Evolutionary conservation across 2,113 vertebrate species (phyloP), one percentile per base, ranked within the genome.

Genomic region (Percina caprodes): DNA sequence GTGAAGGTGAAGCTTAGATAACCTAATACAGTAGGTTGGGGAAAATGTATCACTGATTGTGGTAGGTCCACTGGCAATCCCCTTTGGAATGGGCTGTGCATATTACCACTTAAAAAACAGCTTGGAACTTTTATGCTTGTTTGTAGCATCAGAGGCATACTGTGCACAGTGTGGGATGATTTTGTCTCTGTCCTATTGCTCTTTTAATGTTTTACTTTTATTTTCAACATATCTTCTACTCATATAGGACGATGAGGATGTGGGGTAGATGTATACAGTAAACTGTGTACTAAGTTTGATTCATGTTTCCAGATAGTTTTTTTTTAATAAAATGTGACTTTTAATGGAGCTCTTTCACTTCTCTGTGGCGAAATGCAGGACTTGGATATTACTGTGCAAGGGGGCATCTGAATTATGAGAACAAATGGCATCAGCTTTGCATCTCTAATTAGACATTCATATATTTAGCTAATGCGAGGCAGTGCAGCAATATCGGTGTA

Each of bases 371-470:
- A 35, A 54, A 48, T 56, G 6, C 69, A 75, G 70, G 49, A 21
- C 14, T 56, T 26, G n/a, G 30, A 30, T n/a, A 26, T 59, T 60
- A 19, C 49, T 80, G 69, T 60, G 54, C 48, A 35, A 16, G 42
- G 16, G 33, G 26, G 52, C 39, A 52, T 87, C 63, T 77, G 13
- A 54, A 49, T 87, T 77, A 88, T 80, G 77, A 84, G 75, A 86
- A 88, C 77, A 82, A 90, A 91, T 52, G 21, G 70, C 48, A 52
- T 26, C 39, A 56, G 75, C 66, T 67, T 84, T 88, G 58, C 55
- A 71, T 84, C 69, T 80, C 80, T 51, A 86, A 74, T 83, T 74
- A 49, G 54, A 89, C 67, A 83, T 87, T 85, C 86, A 92, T 92
- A 88, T 86, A 67, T 74, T 35, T 15, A 51, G 66, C 68, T 91